Evolutionary conservation across 2,113 vertebrate genomes (phyloP).

Genomic region (Macrotis lagotis): DNA sequence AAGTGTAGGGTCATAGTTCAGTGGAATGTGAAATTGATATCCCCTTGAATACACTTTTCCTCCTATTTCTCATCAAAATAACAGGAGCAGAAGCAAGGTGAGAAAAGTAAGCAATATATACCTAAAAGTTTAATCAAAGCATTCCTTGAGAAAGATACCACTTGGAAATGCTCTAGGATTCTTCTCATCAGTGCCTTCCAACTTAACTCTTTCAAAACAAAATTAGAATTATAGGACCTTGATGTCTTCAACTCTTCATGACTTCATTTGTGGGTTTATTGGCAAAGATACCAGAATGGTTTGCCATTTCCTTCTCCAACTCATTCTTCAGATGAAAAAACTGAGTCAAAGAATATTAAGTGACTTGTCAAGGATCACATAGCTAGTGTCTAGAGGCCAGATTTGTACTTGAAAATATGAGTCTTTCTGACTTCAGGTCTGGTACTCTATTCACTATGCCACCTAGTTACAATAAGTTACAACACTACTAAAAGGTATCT

Average conservation of each 20-base stretch:
- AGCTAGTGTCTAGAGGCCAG: not conserved
- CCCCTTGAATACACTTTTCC: slow-evolving; percentile 61
- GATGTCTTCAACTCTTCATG: not conserved
- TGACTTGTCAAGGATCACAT: not conserved
- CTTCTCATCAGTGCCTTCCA: not conserved
- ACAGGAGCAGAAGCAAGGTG: slow-evolving; percentile 13
- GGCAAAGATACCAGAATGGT: not conserved
- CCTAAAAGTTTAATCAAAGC: slow-evolving; percentile 25
- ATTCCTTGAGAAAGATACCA: slow-evolving; percentile 3
- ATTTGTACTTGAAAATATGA: not conserved
- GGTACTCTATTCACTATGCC: not conserved
- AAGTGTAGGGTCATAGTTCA: slow-evolving; percentile 80
- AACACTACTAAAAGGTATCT: not conserved
- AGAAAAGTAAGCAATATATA: not conserved
- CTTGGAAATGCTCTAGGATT: slow-evolving; percentile 19
- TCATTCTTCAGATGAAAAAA: not conserved
- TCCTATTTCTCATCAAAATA: slow-evolving; percentile 42
- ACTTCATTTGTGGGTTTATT: not conserved
- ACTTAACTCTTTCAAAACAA: not conserved
- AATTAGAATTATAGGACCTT: not conserved
- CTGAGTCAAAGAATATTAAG: not conserved
- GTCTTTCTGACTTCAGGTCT: not conserved
- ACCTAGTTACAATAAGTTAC: not conserved
- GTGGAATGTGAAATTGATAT: slow-evolving; percentile 69
- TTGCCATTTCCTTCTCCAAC: not conserved